These are phyloP conservation scores for Drosophila nebulosa DNA, from an alignment of 1,140 invertebrate species.

Conservation along the genomic window DNA sequence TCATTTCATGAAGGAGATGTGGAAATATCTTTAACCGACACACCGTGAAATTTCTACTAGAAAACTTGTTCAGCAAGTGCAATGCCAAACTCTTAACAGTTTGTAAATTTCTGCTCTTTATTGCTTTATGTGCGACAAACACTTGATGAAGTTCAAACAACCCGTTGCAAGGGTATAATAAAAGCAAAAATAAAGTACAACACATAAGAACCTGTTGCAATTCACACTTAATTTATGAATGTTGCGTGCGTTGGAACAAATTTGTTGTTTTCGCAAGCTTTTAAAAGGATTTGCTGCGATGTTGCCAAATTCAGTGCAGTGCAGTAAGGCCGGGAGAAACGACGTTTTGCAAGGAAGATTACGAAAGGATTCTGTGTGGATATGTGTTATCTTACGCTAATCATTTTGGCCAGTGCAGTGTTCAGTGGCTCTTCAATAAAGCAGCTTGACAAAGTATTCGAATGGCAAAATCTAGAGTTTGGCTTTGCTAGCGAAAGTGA, in stretches of 20 bases:
- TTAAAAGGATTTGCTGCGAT: not conserved
- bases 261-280: not conserved
- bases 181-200: not conserved
- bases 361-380: not conserved
- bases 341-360: not conserved
- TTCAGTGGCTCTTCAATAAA: not conserved
- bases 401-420: not conserved
- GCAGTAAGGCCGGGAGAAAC: not conserved
- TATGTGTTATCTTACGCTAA: not conserved
- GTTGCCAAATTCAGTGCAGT: not conserved
- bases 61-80: too few species aligned
- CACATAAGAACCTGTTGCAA: not conserved
- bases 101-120: too few species aligned
- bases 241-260: not conserved
- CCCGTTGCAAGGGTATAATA: not conserved
- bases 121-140: not conserved
- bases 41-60: too few species aligned
- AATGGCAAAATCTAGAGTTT: not conserved
- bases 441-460: not conserved
- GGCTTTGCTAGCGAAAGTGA: not conserved
- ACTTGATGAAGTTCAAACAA: not conserved
- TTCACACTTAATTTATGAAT: slow-evolving; percentile 1
- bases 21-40: too few species aligned
- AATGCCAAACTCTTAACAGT: too few species aligned
- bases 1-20: too few species aligned